Evolutionary conservation across 2,113 vertebrate genomes (phyloP).

Genomic region (Tupaia tana): DNA sequence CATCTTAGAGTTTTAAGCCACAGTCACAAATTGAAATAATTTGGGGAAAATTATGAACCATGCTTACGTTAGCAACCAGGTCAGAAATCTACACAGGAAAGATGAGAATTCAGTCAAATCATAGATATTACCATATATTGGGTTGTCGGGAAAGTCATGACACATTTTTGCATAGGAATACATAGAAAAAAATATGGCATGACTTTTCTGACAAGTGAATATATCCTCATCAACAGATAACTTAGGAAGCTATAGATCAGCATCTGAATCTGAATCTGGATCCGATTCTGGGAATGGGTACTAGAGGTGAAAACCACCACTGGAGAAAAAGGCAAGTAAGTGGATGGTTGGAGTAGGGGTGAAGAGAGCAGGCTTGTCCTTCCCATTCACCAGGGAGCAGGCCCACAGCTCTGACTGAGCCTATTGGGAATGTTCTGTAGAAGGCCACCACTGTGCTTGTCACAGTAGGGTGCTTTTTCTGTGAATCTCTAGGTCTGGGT

Average conservation of each 20-base stretch:
- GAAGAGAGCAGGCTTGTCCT: neutral
- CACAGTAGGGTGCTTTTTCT: neutral
- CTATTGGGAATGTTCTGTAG: neutral
- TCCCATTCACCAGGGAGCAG: neutral
- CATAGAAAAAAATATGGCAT: too few species aligned
- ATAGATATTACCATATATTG: too few species aligned
- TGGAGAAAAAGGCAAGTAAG: neutral
- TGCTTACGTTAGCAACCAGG: neutral
- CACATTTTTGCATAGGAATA: too few species aligned
- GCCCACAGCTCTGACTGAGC: too few species aligned
- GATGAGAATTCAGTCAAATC: neutral
- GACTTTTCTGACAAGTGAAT: too few species aligned
- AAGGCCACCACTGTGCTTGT: neutral
- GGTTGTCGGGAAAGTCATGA: too few species aligned
- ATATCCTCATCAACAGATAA: too few species aligned
- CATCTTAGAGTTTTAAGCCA: slow-evolving; percentile 1
- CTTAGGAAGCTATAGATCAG: neutral
- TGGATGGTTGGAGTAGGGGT: neutral
- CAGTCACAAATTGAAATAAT: neutral
- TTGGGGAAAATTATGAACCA: neutral
- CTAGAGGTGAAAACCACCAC: neutral
- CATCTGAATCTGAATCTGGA: neutral
- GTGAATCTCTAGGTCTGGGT: neutral
- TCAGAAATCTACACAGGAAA: neutral
- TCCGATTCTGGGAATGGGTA: neutral